Percentiles rank a stretch among this genome's conserved stretches.
Conservation (phyloP, 2,113 vertebrate species). For the Cathartes aura region DNA sequence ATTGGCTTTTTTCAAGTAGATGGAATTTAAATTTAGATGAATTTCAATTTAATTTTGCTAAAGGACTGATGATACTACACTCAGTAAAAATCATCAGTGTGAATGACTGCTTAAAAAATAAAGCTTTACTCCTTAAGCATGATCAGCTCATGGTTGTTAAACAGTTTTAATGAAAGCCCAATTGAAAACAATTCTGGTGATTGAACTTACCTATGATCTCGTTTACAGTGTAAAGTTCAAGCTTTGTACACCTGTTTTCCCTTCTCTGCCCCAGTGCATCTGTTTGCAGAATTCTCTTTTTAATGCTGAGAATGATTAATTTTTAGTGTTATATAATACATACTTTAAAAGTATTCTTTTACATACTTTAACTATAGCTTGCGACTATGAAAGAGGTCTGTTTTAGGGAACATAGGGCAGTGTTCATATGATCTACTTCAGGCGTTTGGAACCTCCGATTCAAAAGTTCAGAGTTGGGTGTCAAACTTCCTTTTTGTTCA, state of each 20-base stretch:
- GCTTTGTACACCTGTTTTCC: neutral
- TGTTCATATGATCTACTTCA: neutral
- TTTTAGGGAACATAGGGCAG: neutral
- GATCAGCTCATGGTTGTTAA: neutral
- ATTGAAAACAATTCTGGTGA: neutral
- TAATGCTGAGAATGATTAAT: neutral
- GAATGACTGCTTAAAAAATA: neutral
- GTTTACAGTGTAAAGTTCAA: neutral
- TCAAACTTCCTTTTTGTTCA: neutral
- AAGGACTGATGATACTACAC: neutral
- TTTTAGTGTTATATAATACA: neutral
- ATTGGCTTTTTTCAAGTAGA: neutral
- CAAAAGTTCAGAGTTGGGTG: neutral
- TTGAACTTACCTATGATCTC: neutral
- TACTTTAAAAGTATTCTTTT: neutral
- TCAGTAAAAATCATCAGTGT: neutral
- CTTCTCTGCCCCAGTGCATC: neutral
- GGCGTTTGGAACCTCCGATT: neutral
- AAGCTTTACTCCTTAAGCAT: neutral
- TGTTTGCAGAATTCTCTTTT: neutral
- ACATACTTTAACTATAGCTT: neutral
- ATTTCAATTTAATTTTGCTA: neutral
- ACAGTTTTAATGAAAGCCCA: neutral
- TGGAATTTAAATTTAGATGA: neutral
- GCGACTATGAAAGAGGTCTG: rapidly evolving